phyloP scores from a whole-genome alignment of 53 echinoderm and acorn worm species.

The Holothuria leucospilota region DNA sequence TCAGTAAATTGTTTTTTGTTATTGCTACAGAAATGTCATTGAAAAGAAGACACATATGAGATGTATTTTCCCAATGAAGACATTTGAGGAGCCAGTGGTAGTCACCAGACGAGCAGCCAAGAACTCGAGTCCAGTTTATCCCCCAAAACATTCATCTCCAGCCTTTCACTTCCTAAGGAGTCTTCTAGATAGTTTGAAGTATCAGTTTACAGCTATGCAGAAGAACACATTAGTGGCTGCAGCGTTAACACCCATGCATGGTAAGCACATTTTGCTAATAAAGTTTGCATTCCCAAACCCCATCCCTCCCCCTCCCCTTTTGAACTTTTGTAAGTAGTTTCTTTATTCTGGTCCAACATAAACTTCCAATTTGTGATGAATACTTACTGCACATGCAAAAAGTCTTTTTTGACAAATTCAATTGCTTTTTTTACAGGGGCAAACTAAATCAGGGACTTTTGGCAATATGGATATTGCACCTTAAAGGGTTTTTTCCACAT shows the following conservation, averaged over 20 bases:
- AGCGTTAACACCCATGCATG: slow-evolving; percentile 88
- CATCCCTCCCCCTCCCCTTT: too few species aligned
- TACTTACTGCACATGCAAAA: too few species aligned
- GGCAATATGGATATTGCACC: too few species aligned
- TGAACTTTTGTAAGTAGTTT: too few species aligned
- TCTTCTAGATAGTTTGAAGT: slow-evolving; percentile 69
- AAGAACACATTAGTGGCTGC: slow-evolving; percentile 81
- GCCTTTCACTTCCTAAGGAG: slow-evolving; percentile 70
- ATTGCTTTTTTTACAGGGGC: too few species aligned
- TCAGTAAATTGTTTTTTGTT: neutral
- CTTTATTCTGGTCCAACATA: too few species aligned
- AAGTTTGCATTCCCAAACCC: too few species aligned
- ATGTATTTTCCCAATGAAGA: neutral
- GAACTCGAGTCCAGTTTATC: neutral
- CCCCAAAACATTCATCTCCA: slow-evolving; percentile 15
- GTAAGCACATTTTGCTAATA: slow-evolving; percentile 47
- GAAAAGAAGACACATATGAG: slow-evolving; percentile 33
- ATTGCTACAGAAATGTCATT: neutral
- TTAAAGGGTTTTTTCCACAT: too few species aligned
- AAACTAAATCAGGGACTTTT: too few species aligned
- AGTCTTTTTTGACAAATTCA: too few species aligned
- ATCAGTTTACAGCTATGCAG: slow-evolving; percentile 76
- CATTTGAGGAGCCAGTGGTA: neutral
- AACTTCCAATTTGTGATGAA: too few species aligned
- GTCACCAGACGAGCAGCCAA: neutral